phyloP scores from a whole-genome alignment of 2,888 invertebrate genomes.

The Lasiommata megera region DNA sequence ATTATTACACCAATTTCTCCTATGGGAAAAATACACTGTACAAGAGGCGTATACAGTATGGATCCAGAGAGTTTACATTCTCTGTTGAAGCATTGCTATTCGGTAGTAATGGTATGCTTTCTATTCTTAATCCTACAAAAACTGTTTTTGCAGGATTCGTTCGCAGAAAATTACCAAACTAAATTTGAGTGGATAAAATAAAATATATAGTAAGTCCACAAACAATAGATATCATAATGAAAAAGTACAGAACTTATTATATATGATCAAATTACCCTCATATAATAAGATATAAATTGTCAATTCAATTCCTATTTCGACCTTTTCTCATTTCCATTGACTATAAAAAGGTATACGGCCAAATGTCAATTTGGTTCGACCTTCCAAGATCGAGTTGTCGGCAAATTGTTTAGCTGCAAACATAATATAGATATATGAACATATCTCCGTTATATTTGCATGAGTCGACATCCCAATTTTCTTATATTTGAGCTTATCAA shows the following conservation, averaged over 20 bases:
- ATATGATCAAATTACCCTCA: neutral
- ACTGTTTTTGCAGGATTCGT: too few relatives aligned
- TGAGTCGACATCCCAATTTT: slow-evolving; percentile 44
- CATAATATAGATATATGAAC: slow-evolving; percentile 31
- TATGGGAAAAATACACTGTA: too few relatives aligned
- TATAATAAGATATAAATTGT: slow-evolving; percentile 10
- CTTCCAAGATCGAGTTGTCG: slow-evolving; percentile 59
- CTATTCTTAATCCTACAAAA: too few relatives aligned
- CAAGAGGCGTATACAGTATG: too few relatives aligned
- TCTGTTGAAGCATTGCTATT: too few relatives aligned
- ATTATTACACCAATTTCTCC: too few relatives aligned
- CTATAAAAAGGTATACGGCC: slow-evolving; percentile 58
- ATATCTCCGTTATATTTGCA: slow-evolving; percentile 44
- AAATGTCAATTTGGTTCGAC: slow-evolving; percentile 52
- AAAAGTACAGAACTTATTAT: neutral
- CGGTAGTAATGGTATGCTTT: too few relatives aligned
- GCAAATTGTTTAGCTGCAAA: slow-evolving; percentile 33
- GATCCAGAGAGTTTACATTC: too few relatives aligned
- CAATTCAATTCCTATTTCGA: slow-evolving; percentile 18
- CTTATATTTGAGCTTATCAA: slow-evolving; percentile 59
- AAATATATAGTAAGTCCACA: too few relatives aligned
- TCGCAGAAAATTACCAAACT: too few relatives aligned
- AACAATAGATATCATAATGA: neutral
- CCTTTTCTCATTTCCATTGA: slow-evolving; percentile 42
- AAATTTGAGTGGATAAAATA: too few relatives aligned